A percentile compares a stretch with the other conserved stretches of the same genome.
These are phyloP conservation scores for Brachypteracias leptosomus DNA, from an alignment of 2,113 vertebrate genomes.

Conservation along the genomic window DNA sequence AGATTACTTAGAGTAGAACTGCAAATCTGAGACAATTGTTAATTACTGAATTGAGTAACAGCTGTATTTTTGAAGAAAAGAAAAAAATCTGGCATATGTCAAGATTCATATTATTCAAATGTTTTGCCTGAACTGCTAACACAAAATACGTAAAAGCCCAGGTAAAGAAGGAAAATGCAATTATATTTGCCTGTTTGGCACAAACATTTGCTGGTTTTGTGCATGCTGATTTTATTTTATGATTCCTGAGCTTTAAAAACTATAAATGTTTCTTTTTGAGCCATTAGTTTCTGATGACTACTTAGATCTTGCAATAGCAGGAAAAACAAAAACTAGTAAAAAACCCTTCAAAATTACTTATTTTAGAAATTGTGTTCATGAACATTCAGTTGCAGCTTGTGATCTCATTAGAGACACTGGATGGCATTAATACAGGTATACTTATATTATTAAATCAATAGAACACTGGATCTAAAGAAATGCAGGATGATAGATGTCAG, in stretches of 20 bases:
- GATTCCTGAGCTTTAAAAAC: neutral
- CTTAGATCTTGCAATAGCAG: neutral
- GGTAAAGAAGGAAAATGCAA: neutral
- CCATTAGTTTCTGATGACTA: neutral
- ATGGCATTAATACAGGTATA: neutral
- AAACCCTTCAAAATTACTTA: rapidly evolving
- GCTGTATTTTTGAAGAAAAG: neutral
- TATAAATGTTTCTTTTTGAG: neutral
- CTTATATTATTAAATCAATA: neutral
- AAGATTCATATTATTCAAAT: neutral
- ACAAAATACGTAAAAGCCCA: neutral
- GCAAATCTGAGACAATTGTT: neutral
- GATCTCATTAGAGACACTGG: neutral
- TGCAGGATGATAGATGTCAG: neutral
- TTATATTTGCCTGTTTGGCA: neutral
- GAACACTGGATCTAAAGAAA: neutral
- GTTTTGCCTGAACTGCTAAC: neutral
- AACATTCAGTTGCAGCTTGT: neutral
- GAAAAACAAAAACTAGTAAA: neutral
- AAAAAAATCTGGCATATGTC: neutral
- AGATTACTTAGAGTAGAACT: neutral
- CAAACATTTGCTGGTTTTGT: neutral
- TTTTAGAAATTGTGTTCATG: neutral
- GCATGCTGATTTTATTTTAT: neutral
- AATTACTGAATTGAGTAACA: neutral